Evolutionary conservation across 2,888 invertebrate genomes (phyloP), one percentile per base, ranked within the genome.

Genomic region (Cephus pulcher): DNA sequence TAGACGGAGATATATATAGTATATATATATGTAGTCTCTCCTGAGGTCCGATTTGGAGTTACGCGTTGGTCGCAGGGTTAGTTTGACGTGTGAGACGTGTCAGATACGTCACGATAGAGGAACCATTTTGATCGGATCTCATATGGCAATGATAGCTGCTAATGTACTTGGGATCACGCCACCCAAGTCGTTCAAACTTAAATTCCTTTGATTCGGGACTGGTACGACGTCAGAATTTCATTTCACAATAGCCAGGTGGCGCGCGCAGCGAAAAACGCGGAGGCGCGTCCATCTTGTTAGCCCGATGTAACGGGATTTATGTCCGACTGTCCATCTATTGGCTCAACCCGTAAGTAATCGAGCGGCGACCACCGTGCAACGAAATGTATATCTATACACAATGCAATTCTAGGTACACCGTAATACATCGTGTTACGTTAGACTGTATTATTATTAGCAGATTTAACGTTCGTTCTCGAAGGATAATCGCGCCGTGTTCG

Each of bases 51-150:
- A 56, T 56, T 56, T 23, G 56, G 56, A 56, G 56, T 56, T 56
- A 56, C 56, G 56, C 56, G 56, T 23, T 56, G 23, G 56, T 56
- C 56, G 56, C 56, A 23, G 56, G 56, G 56, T 56, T 23, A 56
- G 33, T 34, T 71, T 71, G 71, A 75, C 82, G 84, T 80, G 84
- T 83, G 83, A 84, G 79, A 79, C 78, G 82, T 85, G 87, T 86
- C 87, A 86, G 86, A 86, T 87, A 82, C 81, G 87, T 86, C 86
- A 79, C 81, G 87, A 87, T 87, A 86, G 81, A 78, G 82, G 74
- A 75, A 75, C 71, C 73, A 73, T 76, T 74, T 82, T 82, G 86
- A 86, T 85, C 82, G 80, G 81, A 84, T 84, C 84, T 82, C 77
- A 30, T 56, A 56, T 68, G 23, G 37, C 77, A 86, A 83, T 81